phyloP scores from a whole-genome alignment of 2,888 invertebrate genomes.

The Hirudinaria manillensis region DNA sequence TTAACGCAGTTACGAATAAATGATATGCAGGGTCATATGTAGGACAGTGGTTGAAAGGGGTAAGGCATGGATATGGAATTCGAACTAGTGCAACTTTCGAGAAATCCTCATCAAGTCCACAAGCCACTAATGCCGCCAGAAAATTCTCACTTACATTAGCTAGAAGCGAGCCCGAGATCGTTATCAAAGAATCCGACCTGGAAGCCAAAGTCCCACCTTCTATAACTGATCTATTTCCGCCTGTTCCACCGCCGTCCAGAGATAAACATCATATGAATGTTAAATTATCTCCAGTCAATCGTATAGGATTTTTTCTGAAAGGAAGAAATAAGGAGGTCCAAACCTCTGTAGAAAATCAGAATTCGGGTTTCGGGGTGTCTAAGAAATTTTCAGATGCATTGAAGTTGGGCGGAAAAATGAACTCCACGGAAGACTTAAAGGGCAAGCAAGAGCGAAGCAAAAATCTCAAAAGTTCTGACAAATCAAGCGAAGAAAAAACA shows the following conservation, averaged over 20 bases:
- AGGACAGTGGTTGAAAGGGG: constrained; percentile 97
- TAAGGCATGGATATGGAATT: constrained; percentile 98
- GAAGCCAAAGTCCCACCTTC: constrained; percentile 9
- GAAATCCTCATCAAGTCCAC: constrained; percentile 67
- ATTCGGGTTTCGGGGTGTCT: neutral
- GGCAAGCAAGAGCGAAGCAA: neutral
- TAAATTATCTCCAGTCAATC: constrained; percentile 25
- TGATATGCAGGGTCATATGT: constrained; percentile 60
- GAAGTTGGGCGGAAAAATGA: neutral
- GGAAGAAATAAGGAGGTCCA: constrained; percentile 14
- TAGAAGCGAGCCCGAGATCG: constrained; percentile 23
- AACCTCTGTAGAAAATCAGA: neutral
- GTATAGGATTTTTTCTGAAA: constrained; percentile 29
- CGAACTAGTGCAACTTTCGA: constrained; percentile 93
- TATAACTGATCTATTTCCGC: constrained; percentile 23
- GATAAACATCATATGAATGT: neutral
- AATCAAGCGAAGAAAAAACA: neutral
- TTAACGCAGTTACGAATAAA: too few relatives aligned
- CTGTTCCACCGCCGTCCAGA: neutral
- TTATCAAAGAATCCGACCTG: constrained; percentile 20
- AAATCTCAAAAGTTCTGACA: neutral
- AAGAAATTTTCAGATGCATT: constrained; percentile 5
- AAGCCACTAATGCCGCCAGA: constrained; percentile 13
- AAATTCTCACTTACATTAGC: constrained; percentile 25
- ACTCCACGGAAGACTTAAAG: neutral